Evolutionary conservation across 2,797 vertebrate genomes (phyloP).

Genomic region (Scolopax rusticola): DNA sequence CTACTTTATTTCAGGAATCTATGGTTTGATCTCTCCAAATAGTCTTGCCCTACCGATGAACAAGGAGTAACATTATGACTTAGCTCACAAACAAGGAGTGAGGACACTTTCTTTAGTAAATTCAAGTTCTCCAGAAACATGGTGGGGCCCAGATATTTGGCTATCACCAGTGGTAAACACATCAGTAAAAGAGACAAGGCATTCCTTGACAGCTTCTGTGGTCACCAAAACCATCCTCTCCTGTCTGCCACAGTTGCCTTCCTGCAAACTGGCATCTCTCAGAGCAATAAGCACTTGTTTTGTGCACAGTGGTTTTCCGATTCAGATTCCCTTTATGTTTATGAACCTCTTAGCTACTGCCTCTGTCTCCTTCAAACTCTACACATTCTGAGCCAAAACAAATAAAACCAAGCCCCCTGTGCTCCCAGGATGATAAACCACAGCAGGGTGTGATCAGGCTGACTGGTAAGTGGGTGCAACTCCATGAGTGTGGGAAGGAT

Average conservation of each 20-base stretch:
- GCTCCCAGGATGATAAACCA: not conserved
- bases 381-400: not conserved
- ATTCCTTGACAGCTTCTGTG: not conserved
- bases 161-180: not conserved
- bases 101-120: not conserved
- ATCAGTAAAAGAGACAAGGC: not conserved
- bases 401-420: not conserved
- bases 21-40: not conserved
- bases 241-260: not conserved
- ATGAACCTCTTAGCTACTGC: not conserved
- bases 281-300: not conserved
- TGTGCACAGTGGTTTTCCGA: not conserved
- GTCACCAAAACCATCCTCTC: not conserved
- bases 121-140: not conserved
- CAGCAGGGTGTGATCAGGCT: not conserved
- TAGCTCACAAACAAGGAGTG: not conserved
- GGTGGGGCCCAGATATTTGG: not conserved
- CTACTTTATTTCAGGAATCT: not conserved
- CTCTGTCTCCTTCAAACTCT: not conserved
- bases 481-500: not conserved
- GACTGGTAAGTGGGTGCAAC: not conserved
- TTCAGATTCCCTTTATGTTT: not conserved
- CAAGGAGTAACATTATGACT: not conserved
- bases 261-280: not conserved
- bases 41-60: not conserved